Evolutionary conservation across 2,113 vertebrate species (phyloP), one percentile per base, ranked within the genome.

Genomic region (Myrmecobius fasciatus): DNA sequence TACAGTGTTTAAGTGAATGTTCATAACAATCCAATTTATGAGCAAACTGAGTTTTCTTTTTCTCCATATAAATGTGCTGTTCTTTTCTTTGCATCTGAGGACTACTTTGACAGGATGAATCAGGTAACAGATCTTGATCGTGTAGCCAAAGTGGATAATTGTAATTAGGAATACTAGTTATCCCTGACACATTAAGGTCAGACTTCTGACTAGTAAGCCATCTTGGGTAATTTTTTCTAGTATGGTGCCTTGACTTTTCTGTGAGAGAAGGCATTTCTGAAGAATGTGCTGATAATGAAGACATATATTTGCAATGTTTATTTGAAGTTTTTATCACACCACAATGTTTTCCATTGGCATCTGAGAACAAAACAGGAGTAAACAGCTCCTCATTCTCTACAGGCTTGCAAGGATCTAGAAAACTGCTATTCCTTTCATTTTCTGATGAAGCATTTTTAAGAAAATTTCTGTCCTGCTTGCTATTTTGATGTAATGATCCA

Each of bases 171-270:
- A 99, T 91, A 51, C 99, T 99, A 24, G 98, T 98, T 96, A 99
- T 96, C 4, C 98, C 99, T 0, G 99, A 99, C 88, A 99, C 97
- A 52, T 97, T 98, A 91, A 99, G 97, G 9, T 99, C 98, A 0
- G 98, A 98, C 95, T 98, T 99, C 93, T 98, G 98, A 95, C 98
- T 98, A 47, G 98, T 99, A 88, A 99, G 97, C 99, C 99, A 99
- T 91, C 98, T 98, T 10, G 99, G 99, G 93, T 99, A 99, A 93
- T 98, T 98, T 90, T 97, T 97, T 92, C 92, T 94, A 93, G 96
- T 49, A 67, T 0, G 47, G 8, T 92, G 12, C 24, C 93, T 75
- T 47, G 67, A 91, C 36, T 46, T 89, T 46, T 98, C 95, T 92
- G 96, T 92, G 17, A 96, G 91, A 94, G 90, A 52, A 0, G 91